Evolutionary conservation across 2,113 vertebrate species (phyloP).

Genomic region (Podarcis raffonei): DNA sequence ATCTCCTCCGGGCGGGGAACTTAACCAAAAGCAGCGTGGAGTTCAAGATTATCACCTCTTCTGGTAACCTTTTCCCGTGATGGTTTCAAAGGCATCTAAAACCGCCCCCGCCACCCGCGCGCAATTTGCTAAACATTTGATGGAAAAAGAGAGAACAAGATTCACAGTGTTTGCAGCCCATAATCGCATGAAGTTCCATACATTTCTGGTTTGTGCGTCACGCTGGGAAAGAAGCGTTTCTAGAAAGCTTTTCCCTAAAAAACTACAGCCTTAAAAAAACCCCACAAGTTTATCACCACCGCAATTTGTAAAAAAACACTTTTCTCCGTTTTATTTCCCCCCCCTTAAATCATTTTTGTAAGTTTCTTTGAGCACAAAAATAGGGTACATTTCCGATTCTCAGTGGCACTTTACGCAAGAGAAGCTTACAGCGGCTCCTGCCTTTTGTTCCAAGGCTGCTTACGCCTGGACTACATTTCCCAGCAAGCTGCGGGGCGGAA

Average conservation of each 20-base stretch:
- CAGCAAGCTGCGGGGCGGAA: slow-evolving; percentile 15
- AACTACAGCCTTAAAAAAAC: too few relatives aligned
- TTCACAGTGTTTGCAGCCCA: background rate
- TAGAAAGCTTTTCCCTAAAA: background rate
- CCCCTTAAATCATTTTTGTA: background rate
- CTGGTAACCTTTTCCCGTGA: background rate
- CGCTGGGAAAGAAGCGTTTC: background rate
- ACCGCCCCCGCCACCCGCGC: background rate
- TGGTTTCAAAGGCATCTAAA: background rate
- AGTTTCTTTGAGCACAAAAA: background rate
- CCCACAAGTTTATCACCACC: too few relatives aligned
- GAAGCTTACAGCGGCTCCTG: fast-evolving
- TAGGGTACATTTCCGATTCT: background rate
- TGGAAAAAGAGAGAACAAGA: background rate
- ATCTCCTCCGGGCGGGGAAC: background rate
- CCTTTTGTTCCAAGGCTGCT: slow-evolving; percentile 56
- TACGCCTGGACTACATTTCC: slow-evolving; percentile 50
- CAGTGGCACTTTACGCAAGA: background rate
- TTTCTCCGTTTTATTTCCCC: background rate
- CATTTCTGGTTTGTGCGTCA: background rate
- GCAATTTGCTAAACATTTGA: background rate
- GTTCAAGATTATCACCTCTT: background rate
- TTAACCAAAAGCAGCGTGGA: background rate
- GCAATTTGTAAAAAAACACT: background rate
- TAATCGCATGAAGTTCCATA: background rate